phyloP scores from a whole-genome alignment of 2,113 vertebrate species.

The Onychostoma macrolepis region DNA sequence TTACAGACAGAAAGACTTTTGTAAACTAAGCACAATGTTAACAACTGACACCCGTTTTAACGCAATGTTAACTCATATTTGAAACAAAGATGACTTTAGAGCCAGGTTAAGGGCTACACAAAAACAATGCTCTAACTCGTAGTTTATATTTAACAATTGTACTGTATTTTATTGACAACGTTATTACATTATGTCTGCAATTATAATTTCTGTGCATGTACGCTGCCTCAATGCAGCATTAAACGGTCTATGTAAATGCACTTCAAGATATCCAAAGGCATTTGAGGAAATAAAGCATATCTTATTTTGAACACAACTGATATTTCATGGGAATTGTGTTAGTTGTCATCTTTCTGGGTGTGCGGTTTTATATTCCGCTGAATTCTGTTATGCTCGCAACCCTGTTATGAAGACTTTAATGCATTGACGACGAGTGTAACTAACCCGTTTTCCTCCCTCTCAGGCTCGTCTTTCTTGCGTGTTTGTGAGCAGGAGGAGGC shows the following conservation, averaged over 20 bases:
- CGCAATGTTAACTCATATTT: neutral
- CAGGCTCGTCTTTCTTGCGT: conserved; percentile 44
- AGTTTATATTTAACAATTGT: neutral
- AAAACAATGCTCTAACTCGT: neutral
- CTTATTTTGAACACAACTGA: conserved; percentile 46
- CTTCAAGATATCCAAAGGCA: neutral
- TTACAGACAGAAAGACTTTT: neutral
- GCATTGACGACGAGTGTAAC: conserved; percentile 49
- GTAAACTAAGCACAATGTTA: neutral
- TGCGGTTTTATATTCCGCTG: conserved; percentile 29
- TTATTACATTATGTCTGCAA: neutral
- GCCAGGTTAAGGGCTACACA: neutral
- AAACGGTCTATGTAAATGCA: neutral
- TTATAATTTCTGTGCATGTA: neutral
- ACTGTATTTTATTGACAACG: too few species aligned
- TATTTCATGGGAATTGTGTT: conserved; percentile 44
- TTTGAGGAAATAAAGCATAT: conserved; percentile 47
- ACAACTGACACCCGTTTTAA: neutral
- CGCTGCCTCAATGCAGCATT: neutral
- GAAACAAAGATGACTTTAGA: neutral
- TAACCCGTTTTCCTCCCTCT: conserved; percentile 44
- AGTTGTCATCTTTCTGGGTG: conserved; percentile 44
- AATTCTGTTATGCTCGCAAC: conserved; percentile 45
- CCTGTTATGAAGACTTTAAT: conserved; percentile 48
- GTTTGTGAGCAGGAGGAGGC: conserved; percentile 46